Evolutionary conservation across 2,888 invertebrate species (phyloP).

Genomic region (Eilema sororculum): DNA sequence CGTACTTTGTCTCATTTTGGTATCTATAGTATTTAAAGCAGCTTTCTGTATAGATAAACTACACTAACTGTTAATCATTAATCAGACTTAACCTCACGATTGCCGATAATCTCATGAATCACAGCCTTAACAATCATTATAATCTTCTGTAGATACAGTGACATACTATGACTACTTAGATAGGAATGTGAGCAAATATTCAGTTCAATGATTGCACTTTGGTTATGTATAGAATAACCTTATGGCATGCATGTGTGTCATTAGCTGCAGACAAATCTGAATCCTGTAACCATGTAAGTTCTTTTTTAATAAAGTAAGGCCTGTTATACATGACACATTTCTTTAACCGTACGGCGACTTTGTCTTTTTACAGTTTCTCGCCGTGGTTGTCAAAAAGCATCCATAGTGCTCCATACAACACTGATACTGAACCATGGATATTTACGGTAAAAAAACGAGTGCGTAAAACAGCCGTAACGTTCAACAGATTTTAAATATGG

Average conservation of each 20-base stretch:
- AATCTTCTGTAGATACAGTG: not conserved
- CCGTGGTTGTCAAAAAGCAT: no score
- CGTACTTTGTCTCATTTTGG: not conserved
- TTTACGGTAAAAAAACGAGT: no score
- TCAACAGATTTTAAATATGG: no score
- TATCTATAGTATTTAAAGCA: not conserved
- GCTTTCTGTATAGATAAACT: not conserved
- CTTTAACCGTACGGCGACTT: no score
- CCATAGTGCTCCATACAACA: no score
- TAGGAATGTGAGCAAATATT: constrained; percentile 43
- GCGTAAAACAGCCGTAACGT: no score
- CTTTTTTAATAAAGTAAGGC: no score
- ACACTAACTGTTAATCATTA: not conserved
- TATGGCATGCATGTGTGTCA: not conserved
- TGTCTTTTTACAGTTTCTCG: no score
- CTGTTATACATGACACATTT: no score
- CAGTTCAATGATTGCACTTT: constrained; percentile 37
- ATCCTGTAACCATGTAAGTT: no score
- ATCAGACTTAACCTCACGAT: not conserved
- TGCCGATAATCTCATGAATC: constrained; percentile 20
- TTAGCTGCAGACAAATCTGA: no score
- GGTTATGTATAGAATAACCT: not conserved
- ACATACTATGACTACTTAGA: not conserved
- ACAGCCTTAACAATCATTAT: constrained; percentile 23
- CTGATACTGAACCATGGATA: no score